Percentiles rank a stretch among this genome's conserved stretches.
These are phyloP conservation scores for Lota lota DNA, from an alignment of 2,113 vertebrate species.

Conservation along the genomic window DNA sequence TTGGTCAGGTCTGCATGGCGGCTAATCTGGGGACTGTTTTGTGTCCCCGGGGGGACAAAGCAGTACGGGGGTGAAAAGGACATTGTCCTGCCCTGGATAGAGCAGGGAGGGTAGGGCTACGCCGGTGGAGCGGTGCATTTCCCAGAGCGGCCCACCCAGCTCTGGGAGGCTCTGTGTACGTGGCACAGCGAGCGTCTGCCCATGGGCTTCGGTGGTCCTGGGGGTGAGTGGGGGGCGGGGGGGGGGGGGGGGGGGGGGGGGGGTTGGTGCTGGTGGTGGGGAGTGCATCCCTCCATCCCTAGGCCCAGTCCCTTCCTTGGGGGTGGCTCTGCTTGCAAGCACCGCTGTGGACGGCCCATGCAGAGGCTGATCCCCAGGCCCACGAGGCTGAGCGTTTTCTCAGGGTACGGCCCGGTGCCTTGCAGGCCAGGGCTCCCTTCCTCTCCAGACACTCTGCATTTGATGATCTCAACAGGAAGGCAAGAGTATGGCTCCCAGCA, in stretches of 20 bases:
- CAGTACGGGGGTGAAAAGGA: slow-evolving; percentile 22
- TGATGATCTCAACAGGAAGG: slow-evolving; percentile 21
- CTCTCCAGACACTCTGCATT: slow-evolving; percentile 11
- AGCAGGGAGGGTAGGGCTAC: slow-evolving; percentile 7
- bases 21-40: background rate
- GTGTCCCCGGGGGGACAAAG: slow-evolving; percentile 24
- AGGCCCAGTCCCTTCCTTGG: slow-evolving; percentile 37
- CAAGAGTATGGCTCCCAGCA: slow-evolving; percentile 10
- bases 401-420: background rate
- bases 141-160: slow-evolving; percentile 38
- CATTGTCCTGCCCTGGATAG: slow-evolving; percentile 28
- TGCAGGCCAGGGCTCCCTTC: background rate
- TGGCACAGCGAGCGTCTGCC: slow-evolving; percentile 38
- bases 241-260: background rate
- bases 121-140: slow-evolving; percentile 28
- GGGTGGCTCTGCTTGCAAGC: slow-evolving; percentile 54
- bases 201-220: too few relatives aligned
- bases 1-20: background rate
- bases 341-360: slow-evolving; percentile 8
- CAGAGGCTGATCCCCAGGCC: too few relatives aligned
- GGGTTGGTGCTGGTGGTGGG: too few relatives aligned
- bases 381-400: background rate
- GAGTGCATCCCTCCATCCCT: background rate
- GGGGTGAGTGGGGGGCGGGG: background rate
- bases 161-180: slow-evolving; percentile 21